Evolutionary conservation across 2,888 invertebrate genomes (phyloP), one percentile per base, ranked within the genome.

Genomic region (Epicampocera succincta): DNA sequence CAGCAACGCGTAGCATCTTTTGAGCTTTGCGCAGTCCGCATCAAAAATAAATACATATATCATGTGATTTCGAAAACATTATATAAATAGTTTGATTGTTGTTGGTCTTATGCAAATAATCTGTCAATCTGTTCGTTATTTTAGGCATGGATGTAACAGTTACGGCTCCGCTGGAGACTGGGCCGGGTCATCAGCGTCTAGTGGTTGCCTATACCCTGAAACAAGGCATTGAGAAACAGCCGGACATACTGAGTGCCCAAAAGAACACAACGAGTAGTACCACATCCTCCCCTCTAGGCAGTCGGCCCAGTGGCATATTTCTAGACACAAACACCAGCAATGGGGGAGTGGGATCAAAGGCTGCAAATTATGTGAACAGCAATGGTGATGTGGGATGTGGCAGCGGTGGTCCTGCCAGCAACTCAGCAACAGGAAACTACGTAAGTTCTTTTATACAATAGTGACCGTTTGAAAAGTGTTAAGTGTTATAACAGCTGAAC

Each of bases 131-230:
- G 29, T 48, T 13, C 29, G 15, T 48, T 44, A 46, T 83, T 58
- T 29, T 52, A 91, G 91, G 91, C 68, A 91, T 91, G 91, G 91
- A 91, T 87, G 91, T 91, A 52, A 91, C 91, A 38, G 90, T 91
- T n/a, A 91, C 91, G 21, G 91, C 94, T 15, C 94, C 94, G 91
- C 90, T 94, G 86, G 94, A 95, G 89, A 94, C 96, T 48, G 96
- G 96, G 84, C 95, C 96, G 40, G 96, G 95, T 0, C 96, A 96
- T 85, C 94, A 96, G 86, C 93, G 96, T 85, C 96, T 96, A 87
- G 96, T 96, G 48, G 96, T 96, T 19, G 96, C 96, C 12, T 96
- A 96, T 86, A 96, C 96, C 12, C 93, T 96, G 84, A 96, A 96
- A 89, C 94, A 95, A 13, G 93, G 93, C n/a, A 93, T 93, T 42